A percentile compares a stretch with the other conserved stretches of the same genome.
phyloP scores from a whole-genome alignment of 1,140 invertebrate species.

The Temnothorax nylanderi region DNA sequence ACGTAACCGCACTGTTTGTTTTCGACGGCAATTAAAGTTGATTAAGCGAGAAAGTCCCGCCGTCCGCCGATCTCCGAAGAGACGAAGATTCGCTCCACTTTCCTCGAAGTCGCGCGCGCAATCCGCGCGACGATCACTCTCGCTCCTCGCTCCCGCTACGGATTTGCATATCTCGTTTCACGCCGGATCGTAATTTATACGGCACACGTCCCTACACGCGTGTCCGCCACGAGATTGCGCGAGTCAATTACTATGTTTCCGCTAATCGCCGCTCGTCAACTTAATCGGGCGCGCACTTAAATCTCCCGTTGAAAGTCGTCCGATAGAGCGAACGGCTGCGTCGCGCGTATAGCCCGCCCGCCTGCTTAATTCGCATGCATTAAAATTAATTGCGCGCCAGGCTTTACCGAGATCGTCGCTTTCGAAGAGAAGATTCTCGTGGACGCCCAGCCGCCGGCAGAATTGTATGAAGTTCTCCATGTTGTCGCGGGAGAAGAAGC shows the following conservation, averaged over 20 bases:
- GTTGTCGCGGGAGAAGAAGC: slow-evolving; percentile 97
- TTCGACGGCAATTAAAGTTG: slow-evolving; percentile 23
- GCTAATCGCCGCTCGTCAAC: slow-evolving; percentile 31
- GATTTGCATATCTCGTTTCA: slow-evolving; percentile 58
- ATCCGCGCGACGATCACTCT: slow-evolving; percentile 55
- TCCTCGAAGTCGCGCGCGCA: slow-evolving; percentile 15
- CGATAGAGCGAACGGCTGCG: background rate
- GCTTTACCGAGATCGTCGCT: slow-evolving; percentile 94
- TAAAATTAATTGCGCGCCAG: slow-evolving; percentile 33
- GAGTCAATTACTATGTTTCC: slow-evolving; percentile 55
- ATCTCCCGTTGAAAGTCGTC: slow-evolving; percentile 43
- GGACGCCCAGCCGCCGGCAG: slow-evolving; percentile 94
- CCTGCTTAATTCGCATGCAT: slow-evolving; percentile 29
- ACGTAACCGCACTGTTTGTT: slow-evolving; percentile 36
- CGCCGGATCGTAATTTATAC: slow-evolving; percentile 34
- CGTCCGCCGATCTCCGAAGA: background rate
- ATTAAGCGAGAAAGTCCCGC: slow-evolving; percentile 14
- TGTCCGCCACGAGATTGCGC: background rate
- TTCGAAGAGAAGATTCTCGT: slow-evolving; percentile 96
- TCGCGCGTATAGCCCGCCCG: background rate
- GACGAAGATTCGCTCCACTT: slow-evolving; percentile 1
- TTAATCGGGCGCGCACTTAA: slow-evolving; percentile 20
- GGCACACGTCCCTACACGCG: slow-evolving; percentile 28
- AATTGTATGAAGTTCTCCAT: slow-evolving; percentile 97
- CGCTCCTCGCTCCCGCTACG: slow-evolving; percentile 11